Evolutionary conservation across 2,797 vertebrate species (phyloP).

Genomic region (Parauchenoglanis punctatus): DNA sequence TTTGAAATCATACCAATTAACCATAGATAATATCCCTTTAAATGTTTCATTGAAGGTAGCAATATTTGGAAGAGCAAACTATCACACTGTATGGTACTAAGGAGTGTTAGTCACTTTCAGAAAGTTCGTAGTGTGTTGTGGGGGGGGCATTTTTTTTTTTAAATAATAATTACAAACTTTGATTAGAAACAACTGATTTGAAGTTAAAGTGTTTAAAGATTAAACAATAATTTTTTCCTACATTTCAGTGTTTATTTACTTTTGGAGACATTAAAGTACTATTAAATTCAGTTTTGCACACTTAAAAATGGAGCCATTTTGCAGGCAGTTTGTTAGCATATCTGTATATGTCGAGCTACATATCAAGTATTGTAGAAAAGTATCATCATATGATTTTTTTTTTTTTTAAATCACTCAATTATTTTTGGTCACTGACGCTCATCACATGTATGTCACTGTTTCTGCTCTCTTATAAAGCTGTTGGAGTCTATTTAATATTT

Average conservation of each 20-base stretch:
- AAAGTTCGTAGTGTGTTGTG: neutral
- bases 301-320: neutral
- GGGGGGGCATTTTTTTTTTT: too few relatives aligned
- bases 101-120: neutral
- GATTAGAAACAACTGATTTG: neutral
- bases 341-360: neutral
- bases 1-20: neutral
- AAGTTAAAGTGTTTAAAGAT: too few relatives aligned
- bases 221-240: neutral
- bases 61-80: neutral
- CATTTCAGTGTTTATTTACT: neutral
- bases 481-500: neutral
- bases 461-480: neutral
- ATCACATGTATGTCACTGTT: neutral
- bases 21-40: neutral
- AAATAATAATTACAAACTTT: neutral
- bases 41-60: neutral
- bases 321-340: neutral
- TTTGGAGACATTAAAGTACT: neutral
- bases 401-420: neutral
- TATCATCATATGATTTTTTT: neutral
- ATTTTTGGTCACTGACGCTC: neutral
- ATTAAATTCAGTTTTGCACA: neutral
- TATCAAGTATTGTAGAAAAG: neutral
- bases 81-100: neutral